Percentiles rank a stretch among this genome's conserved stretches.
Conservation (phyloP, 2,888 invertebrate species). For the Urechis unicinctus region DNA sequence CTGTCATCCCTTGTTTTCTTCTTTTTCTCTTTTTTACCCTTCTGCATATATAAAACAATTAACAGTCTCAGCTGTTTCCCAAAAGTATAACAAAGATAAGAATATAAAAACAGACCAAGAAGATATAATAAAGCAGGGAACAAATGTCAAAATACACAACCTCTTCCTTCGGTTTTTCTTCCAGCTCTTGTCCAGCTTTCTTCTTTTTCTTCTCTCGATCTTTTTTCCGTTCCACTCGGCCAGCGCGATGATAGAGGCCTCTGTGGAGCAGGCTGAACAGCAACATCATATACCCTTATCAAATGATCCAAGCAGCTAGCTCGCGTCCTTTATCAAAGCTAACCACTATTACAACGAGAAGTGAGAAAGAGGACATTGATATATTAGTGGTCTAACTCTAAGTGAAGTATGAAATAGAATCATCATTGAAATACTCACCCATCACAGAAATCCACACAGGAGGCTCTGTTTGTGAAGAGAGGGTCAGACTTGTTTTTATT, state of each 20-base stretch:
- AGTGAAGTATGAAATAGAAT: too few species aligned
- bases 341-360: too few species aligned
- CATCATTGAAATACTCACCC: constrained; percentile 45
- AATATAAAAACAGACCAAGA: too few species aligned
- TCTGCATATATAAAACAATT: constrained; percentile 16
- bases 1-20: constrained; percentile 11
- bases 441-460: constrained; percentile 74
- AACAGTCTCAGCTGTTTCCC: too few species aligned
- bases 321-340: too few species aligned
- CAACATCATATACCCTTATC: neutral
- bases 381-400: too few species aligned
- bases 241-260: constrained; percentile 89
- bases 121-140: too few species aligned
- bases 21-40: constrained; percentile 52
- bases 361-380: too few species aligned
- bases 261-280: constrained; percentile 71
- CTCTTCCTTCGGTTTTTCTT: too few species aligned
- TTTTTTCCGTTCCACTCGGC: constrained; percentile 50
- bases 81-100: too few species aligned
- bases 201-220: constrained; percentile 60
- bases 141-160: too few species aligned
- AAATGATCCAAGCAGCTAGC: neutral
- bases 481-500: constrained; percentile 63
- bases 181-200: constrained; percentile 48
- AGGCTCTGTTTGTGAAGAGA: constrained; percentile 73